Base-by-base conservation (phyloP, 2,797 vertebrate genomes). In the Arctocebus calabarensis region DNA sequence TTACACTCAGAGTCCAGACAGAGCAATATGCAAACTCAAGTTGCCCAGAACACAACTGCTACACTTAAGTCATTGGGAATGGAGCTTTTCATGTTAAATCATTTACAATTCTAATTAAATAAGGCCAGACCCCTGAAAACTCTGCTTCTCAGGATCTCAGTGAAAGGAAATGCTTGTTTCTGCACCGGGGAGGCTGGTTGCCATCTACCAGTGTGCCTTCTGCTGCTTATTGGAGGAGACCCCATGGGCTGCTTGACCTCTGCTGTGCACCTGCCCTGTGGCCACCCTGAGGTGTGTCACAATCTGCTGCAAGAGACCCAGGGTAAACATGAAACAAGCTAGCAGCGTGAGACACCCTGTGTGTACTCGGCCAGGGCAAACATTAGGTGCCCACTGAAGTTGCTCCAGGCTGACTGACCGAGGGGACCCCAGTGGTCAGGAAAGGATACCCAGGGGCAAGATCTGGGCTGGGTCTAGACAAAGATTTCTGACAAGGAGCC, bases 261-360 rank as follows among this genome's bases (percentile, higher is more conserved):
- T 27, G 0, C 11, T 13, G 19, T 34, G 37, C 11, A 9, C 52
- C 87, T 22, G 16, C 23, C 34, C 34, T 7, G 0, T 19, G 55
- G 45, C 34, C 1, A 43, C 57, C 20, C 27, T 9, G 32, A 1
- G 40, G 20, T 4, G 0, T 27, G 3, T 34, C 29, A 2, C 10
- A 1, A 40, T 37, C 70, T n/a, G 66, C 78, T 1, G 0, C 70
- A 2, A 3, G 68, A 64, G 59, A 29, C 66, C 66, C 27, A 14
- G 17, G 5, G 0, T 7, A 0, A 1, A 0, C 43, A 8, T 3
- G 14, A 11, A 55, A 5, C 43, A 14, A 11, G 29, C 12, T 0
- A 0, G 7, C 61, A 19, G 57, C 22, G 0, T 0, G 13, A n/a
- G 77, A 6, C 23, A 6, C 29, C 16, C 0, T 20, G 22, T 3